A percentile compares a stretch with the other conserved stretches of the same genome.
Conservation (phyloP, 2,888 invertebrate species). For the Phortica magna region DNA sequence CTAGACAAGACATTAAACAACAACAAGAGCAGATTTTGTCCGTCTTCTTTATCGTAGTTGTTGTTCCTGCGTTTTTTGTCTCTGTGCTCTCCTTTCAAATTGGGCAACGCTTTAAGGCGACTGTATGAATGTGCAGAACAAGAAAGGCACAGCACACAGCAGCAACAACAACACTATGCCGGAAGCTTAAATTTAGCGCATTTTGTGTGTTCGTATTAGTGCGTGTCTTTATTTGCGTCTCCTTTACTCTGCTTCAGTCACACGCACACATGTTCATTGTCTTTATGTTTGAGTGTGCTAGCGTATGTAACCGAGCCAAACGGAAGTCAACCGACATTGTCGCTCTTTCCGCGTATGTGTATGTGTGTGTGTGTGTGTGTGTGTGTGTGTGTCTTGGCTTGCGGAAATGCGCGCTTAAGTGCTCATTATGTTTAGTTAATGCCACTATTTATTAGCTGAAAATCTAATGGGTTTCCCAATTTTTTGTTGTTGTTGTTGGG, state of each 20-base stretch:
- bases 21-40: too few species aligned
- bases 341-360: neutral
- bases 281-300: neutral
- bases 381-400: slow-evolving; percentile 32
- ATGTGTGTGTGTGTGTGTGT: slow-evolving; percentile 8
- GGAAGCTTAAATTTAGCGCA: slow-evolving; percentile 60
- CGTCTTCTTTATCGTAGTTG: too few species aligned
- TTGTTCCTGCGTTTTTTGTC: too few species aligned
- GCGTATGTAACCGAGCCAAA: neutral
- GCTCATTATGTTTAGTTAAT: slow-evolving; percentile 70
- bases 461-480: slow-evolving; percentile 61
- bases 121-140: slow-evolving; percentile 46
- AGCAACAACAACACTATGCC: slow-evolving; percentile 36
- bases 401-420: slow-evolving; percentile 69
- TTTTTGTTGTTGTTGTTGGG: neutral
- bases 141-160: slow-evolving; percentile 5
- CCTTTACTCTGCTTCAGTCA: neutral
- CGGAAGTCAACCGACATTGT: neutral
- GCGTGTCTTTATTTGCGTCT: neutral
- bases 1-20: neutral
- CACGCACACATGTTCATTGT: too few species aligned
- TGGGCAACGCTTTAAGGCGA: slow-evolving; percentile 64
- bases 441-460: slow-evolving; percentile 66
- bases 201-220: slow-evolving; percentile 30
- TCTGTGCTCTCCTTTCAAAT: slow-evolving; percentile 52